Percentiles rank a stretch among this genome's conserved stretches.
Evolutionary conservation across 30 jellyfish, hydroid and myxozoan species (phyloP).

Genomic region (Clytia hemisphaerica): DNA sequence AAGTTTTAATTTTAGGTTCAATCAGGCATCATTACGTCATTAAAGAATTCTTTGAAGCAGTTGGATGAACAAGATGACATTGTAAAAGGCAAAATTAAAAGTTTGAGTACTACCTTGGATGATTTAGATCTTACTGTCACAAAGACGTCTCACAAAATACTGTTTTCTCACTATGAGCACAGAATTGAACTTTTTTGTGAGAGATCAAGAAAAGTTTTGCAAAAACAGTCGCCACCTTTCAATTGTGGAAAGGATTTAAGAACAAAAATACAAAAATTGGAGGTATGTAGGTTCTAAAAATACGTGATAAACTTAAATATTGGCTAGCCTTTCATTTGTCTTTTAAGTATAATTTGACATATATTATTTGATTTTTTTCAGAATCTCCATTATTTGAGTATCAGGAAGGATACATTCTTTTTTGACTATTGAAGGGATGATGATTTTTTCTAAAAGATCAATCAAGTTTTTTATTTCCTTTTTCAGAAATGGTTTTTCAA

Average conservation of each 20-base stretch:
- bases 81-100: not conserved
- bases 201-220: conserved; percentile 40
- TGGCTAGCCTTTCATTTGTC: not conserved
- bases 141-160: not conserved
- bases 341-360: no score
- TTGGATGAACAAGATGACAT: not conserved
- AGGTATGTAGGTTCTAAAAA: conserved; percentile 28
- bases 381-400: no score
- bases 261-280: conserved; percentile 17
- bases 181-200: conserved; percentile 33
- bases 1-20: no score
- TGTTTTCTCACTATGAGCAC: conserved; percentile 22
- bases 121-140: no score
- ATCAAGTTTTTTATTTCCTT: not conserved
- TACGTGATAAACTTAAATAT: not conserved
- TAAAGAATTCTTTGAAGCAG: no score
- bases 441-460: not conserved
- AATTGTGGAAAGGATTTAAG: conserved; percentile 29
- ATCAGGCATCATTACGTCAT: no score
- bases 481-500: conserved; percentile 60
- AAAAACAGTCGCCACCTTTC: conserved; percentile 20
- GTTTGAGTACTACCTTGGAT: no score
- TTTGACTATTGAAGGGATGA: not conserved
- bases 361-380: no score
- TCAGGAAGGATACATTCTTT: no score